Conservation (phyloP, 1,140 invertebrate species). For the Hesperophylax magnus region DNA sequence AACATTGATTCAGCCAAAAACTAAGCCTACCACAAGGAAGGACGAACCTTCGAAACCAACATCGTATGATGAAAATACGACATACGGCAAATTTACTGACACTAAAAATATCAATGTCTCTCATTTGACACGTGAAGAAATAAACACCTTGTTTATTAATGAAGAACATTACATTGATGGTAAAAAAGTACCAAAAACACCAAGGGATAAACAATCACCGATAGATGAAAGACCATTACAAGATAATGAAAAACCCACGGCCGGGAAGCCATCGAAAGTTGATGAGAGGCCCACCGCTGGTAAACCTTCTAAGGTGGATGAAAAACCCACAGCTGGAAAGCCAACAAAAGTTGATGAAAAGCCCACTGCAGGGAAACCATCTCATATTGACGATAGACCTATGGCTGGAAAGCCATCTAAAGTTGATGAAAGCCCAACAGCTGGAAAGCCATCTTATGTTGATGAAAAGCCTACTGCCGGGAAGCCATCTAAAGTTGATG, state of each 20-base stretch:
- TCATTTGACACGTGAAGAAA: not conserved
- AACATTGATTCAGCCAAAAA: constrained; percentile 30
- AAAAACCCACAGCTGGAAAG: constrained; percentile 1
- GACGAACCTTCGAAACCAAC: constrained; percentile 19
- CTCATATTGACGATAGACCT: not conserved
- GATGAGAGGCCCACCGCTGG: constrained; percentile 8
- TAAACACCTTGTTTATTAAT: constrained; percentile 8
- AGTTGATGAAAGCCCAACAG: constrained; percentile 7
- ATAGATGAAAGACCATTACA: constrained; percentile 19
- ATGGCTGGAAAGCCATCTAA: not conserved
- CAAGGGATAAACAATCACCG: constrained; percentile 28
- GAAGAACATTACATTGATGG: constrained; percentile 19
- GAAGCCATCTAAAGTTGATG: not conserved
- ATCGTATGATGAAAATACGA: constrained; percentile 10
- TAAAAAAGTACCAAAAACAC: constrained; percentile 33
- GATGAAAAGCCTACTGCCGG: constrained; percentile 58
- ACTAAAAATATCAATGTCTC: constrained; percentile 11
- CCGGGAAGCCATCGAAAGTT: constrained; percentile 11
- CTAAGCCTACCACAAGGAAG: constrained; percentile 6
- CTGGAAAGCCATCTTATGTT: not conserved
- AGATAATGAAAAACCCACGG: constrained; percentile 1
- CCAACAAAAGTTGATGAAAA: constrained; percentile 56
- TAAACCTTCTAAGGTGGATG: constrained; percentile 13
- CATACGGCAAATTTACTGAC: constrained; percentile 15
- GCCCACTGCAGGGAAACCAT: constrained; percentile 46